Conservation (phyloP, 2,888 invertebrate species). For the Pomacea canaliculata region DNA sequence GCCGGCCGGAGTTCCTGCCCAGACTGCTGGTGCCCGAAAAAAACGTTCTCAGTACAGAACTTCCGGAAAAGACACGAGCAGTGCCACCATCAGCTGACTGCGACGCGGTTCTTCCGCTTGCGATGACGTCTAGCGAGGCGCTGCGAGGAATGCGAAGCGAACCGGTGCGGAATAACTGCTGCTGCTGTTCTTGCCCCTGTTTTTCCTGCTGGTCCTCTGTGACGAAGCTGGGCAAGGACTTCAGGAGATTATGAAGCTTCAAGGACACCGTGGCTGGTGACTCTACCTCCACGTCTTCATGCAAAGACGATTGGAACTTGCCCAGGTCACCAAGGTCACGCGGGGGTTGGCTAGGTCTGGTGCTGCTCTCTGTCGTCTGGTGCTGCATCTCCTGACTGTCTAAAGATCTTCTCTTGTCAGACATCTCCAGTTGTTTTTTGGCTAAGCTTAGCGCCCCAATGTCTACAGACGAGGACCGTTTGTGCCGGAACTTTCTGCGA, state of each 20-base stretch:
- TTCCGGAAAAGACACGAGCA: neutral
- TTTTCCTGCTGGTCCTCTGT: constrained; percentile 27
- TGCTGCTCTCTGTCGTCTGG: neutral
- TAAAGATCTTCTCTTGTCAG: constrained; percentile 27
- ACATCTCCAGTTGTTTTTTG: constrained; percentile 30
- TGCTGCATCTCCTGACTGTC: constrained; percentile 23
- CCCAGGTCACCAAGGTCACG: constrained; percentile 2
- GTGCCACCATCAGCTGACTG: neutral
- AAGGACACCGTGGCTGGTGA: constrained; percentile 61
- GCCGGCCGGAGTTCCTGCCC: constrained; percentile 5
- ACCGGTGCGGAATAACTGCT: constrained; percentile 24
- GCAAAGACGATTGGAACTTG: neutral
- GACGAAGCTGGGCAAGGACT: constrained; percentile 47
- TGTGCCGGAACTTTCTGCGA: constrained; percentile 38
- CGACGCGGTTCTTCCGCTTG: neutral
- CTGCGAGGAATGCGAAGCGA: constrained; percentile 32
- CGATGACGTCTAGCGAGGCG: constrained; percentile 32
- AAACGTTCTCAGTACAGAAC: constrained; percentile 3
- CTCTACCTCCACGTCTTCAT: constrained; percentile 31
- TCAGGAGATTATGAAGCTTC: constrained; percentile 54
- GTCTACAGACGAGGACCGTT: constrained; percentile 48
- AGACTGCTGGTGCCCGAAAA: constrained; percentile 18
- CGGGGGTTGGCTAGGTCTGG: constrained; percentile 18
- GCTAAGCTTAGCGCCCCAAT: constrained; percentile 32
- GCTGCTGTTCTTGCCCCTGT: neutral